Evolutionary conservation across 2,797 vertebrate genomes (phyloP).

Genomic region (Melanotaenia maccullochi): DNA sequence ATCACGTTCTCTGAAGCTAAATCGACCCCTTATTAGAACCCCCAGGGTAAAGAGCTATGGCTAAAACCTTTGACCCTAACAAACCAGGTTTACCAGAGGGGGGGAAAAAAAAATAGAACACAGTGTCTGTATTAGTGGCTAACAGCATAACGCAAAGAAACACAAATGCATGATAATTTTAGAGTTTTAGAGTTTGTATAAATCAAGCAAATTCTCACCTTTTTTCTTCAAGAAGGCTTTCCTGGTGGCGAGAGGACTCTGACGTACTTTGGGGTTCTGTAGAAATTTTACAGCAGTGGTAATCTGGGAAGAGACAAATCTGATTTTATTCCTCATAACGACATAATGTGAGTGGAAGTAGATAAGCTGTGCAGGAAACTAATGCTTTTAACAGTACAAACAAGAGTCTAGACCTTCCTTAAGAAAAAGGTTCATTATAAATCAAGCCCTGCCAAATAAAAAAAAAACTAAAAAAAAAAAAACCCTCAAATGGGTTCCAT

Average conservation of each 20-base stretch:
- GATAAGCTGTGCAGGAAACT: conserved; percentile 49
- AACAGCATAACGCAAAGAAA: conserved; percentile 36
- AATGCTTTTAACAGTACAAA: conserved; percentile 63
- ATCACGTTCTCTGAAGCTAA: conserved; percentile 77
- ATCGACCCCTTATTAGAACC: conserved; percentile 77
- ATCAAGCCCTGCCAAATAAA: conserved; percentile 26
- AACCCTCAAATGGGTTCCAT: conserved; percentile 70
- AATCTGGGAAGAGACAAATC: conserved; percentile 83
- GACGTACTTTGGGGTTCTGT: conserved; percentile 93
- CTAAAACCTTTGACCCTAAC: conserved; percentile 76
- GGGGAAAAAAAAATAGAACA: conserved; percentile 16
- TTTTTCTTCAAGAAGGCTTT: conserved; percentile 97
- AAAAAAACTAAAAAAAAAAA: conserved; percentile 19
- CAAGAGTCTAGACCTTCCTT: conserved; percentile 63
- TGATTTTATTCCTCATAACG: conserved; percentile 56
- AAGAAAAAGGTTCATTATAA: conserved; percentile 71
- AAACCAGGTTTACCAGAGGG: conserved; percentile 44
- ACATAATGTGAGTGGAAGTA: conserved; percentile 52
- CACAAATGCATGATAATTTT: conserved; percentile 34
- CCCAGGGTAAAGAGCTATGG: conserved; percentile 71
- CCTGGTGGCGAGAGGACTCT: conserved; percentile 91
- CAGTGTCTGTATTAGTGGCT: conserved; percentile 39
- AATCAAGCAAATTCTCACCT: conserved; percentile 82
- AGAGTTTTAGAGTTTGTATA: conserved; percentile 1
- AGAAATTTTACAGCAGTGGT: conserved; percentile 96